Percentiles rank a stretch among this genome's conserved stretches.
These are phyloP conservation scores for Drosophila subpulchrella DNA, from an alignment of 1,140 invertebrate species.

Conservation along the genomic window DNA sequence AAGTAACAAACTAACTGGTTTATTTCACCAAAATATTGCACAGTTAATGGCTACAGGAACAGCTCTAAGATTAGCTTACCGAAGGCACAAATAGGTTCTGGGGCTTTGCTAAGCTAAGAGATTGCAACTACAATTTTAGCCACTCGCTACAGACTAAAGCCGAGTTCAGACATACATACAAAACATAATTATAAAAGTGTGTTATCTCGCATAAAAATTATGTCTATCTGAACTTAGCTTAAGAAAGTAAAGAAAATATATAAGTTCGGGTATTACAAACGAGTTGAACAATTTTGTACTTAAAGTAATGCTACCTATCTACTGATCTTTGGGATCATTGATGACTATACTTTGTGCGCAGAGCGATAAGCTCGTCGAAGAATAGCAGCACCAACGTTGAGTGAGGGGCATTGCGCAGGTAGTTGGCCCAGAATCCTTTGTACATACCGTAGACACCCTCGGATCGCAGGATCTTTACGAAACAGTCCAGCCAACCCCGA, in stretches of 20 bases:
- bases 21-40: slow-evolving; percentile 65
- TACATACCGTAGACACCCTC: slow-evolving; percentile 93
- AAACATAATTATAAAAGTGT: neutral
- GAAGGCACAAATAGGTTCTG: slow-evolving; percentile 35
- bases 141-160: slow-evolving; percentile 19
- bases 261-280: slow-evolving; percentile 3
- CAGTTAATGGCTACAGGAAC: slow-evolving; percentile 48
- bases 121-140: slow-evolving; percentile 21
- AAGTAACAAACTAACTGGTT: slow-evolving; percentile 44
- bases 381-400: slow-evolving; percentile 93
- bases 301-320: slow-evolving; percentile 42
- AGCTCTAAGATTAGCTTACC: slow-evolving; percentile 29
- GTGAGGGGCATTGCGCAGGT: slow-evolving; percentile 94
- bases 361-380: slow-evolving; percentile 90
- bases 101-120: slow-evolving; percentile 30
- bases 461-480: slow-evolving; percentile 89
- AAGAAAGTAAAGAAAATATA: slow-evolving; percentile 1
- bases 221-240: neutral
- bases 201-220: too few species aligned
- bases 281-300: slow-evolving; percentile 23
- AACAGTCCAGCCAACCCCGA: slow-evolving; percentile 91
- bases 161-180: neutral
- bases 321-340: slow-evolving; percentile 12
- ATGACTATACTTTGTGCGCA: slow-evolving; percentile 59
- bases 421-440: slow-evolving; percentile 94